phyloP scores from a whole-genome alignment of 2,113 vertebrate species.

The Crotalus tigris region DNA sequence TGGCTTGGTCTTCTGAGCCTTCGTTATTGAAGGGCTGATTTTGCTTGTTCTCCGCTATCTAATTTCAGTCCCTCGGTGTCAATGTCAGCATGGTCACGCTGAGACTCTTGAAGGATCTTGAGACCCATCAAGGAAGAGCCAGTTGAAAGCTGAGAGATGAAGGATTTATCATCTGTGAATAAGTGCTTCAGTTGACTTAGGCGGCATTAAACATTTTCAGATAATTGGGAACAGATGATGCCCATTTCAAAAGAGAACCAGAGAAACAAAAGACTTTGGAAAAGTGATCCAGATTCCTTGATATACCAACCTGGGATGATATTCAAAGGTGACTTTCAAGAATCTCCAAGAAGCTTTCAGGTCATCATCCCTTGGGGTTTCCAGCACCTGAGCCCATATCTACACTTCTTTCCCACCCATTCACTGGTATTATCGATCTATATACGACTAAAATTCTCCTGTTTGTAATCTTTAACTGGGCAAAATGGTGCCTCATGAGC shows the following conservation, averaged over 20 bases:
- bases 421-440: not conserved
- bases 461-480: no score
- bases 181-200: slow-evolving; percentile 63
- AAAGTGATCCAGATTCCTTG: slow-evolving; percentile 53
- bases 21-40: not conserved
- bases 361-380: slow-evolving; percentile 21
- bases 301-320: slow-evolving; percentile 46
- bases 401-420: not conserved
- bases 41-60: not conserved
- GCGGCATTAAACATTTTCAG: slow-evolving; percentile 62
- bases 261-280: slow-evolving; percentile 47
- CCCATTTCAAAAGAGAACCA: slow-evolving; percentile 46
- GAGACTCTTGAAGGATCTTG: slow-evolving; percentile 13
- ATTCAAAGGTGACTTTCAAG: slow-evolving; percentile 64
- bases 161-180: slow-evolving; percentile 62
- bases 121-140: slow-evolving; percentile 13
- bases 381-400: slow-evolving; percentile 31
- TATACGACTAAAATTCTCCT: no score
- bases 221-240: slow-evolving; percentile 67
- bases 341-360: slow-evolving; percentile 42
- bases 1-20: not conserved
- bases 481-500: no score
- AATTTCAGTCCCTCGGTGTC: slow-evolving; percentile 6
- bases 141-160: slow-evolving; percentile 50
- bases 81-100: not conserved